Evolutionary conservation across 2,113 vertebrate species (phyloP).

Genomic region (Epinephelus cyanopodus): DNA sequence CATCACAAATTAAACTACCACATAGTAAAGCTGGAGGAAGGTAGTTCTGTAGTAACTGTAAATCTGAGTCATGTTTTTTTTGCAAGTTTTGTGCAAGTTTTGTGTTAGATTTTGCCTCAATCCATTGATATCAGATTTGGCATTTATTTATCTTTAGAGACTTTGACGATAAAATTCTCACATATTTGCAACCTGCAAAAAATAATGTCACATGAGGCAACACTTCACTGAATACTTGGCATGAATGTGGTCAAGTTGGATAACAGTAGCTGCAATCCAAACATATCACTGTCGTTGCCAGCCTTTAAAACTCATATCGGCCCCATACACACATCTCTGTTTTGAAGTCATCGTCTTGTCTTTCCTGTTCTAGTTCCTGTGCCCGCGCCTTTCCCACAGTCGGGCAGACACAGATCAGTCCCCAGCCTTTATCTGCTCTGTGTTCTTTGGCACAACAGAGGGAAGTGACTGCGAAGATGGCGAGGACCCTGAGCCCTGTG

Average conservation of each 20-base stretch:
- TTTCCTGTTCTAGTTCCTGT: constrained; percentile 79
- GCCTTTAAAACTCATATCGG: constrained; percentile 56
- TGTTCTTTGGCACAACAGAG: constrained; percentile 91
- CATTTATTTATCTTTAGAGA: background rate
- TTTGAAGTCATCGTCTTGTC: constrained; percentile 68
- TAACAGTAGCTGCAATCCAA: constrained; percentile 66
- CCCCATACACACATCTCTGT: constrained; percentile 65
- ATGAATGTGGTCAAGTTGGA: constrained; percentile 11
- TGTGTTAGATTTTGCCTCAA: background rate
- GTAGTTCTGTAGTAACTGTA: background rate
- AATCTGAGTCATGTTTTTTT: background rate
- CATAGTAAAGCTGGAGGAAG: background rate
- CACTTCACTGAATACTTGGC: constrained; percentile 30
- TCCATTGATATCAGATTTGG: too few species aligned
- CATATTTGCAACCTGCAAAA: background rate
- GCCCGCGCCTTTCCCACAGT: constrained; percentile 89
- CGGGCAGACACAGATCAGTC: constrained; percentile 74
- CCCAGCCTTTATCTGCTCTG: constrained; percentile 85
- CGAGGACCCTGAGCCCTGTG: constrained; percentile 70
- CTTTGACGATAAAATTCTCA: background rate
- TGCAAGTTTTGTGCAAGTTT: background rate
- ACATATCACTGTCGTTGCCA: constrained; percentile 63
- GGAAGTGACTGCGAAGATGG: constrained; percentile 91
- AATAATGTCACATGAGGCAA: background rate
- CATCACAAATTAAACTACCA: background rate